Evolutionary conservation across 2,888 invertebrate genomes (phyloP), one percentile per base, ranked within the genome.

Genomic region (Bedellia somnulentella): DNA sequence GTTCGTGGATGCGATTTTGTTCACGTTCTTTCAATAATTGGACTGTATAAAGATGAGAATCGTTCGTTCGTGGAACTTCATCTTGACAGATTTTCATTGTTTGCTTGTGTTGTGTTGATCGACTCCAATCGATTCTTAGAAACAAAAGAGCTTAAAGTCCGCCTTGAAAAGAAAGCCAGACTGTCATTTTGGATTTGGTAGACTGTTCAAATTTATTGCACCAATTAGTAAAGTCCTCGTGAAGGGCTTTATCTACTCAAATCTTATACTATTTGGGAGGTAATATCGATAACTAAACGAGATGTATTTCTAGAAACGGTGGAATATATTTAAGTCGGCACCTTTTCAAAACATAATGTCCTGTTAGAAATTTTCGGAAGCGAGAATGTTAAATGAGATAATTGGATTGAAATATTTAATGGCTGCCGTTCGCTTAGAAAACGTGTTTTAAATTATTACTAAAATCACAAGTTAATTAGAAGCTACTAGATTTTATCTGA

Each of bases 371-470:
- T 63, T 63, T 71, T 64, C 62, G 57, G 70, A 66, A 70, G 70
- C 68, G 64, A 66, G 66, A 73, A 64, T 67, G 59, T 71, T 56
- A 71, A n/a, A n/a, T 70, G 63, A 70, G 71, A 67, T 73, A 71
- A 73, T 75, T 73, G 71, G 71, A 47, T 57, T 47, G 47, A 70
- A 59, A 58, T 61, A 66, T 66, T 60, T 15, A 28, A 15, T 16
- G 18, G 30, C 18, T 10, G 28, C 27, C 45, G 49, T 43, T 53
- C 51, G 57, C 62, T 58, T 56, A 56, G 49, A 51, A 52, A 45
- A 52, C 48, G 41, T 47, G 51, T 49, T 36, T 54, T 57, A 57
- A 49, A 49, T 45, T 48, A 50, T 53, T 49, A 52, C 57, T 56
- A 58, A 40, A 43, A 45, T 41, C 45, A 44, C 45, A 57, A 59